Conservation (phyloP, 2,888 invertebrate genomes). For the Drosophila cognata region DNA sequence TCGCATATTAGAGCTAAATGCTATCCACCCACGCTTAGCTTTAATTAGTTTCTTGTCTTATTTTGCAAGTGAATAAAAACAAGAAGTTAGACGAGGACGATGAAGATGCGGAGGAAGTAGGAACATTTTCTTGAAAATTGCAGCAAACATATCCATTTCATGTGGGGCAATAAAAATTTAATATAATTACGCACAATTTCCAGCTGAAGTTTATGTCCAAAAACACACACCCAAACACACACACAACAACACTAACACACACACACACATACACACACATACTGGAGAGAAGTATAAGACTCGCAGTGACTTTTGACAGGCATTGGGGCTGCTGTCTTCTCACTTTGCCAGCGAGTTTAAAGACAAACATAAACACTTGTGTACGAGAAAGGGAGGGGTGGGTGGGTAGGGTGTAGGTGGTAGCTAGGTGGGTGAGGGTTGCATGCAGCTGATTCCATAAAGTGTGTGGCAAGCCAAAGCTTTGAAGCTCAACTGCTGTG, state of each 20-base stretch:
- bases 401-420: not conserved
- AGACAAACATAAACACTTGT: conserved; percentile 80
- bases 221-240: conserved; percentile 35
- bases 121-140: conserved; percentile 45
- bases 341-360: conserved; percentile 66
- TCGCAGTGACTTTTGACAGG: conserved; percentile 62
- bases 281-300: conserved; percentile 13
- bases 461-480: conserved; percentile 77
- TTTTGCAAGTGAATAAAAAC: conserved; percentile 36
- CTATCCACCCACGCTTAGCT: conserved; percentile 18
- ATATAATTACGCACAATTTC: conserved; percentile 80
- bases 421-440: not conserved
- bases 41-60: conserved; percentile 3
- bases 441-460: conserved; percentile 74
- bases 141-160: conserved; percentile 65
- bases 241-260: not conserved
- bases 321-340: conserved; percentile 37
- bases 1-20: conserved; percentile 21
- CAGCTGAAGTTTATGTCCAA: conserved; percentile 69
- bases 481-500: conserved; percentile 73
- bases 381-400: conserved; percentile 3
- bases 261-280: conserved; percentile 13
- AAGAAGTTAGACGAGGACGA: conserved; percentile 19
- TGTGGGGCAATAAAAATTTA: conserved; percentile 76
- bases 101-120: not conserved